Conservation (phyloP, 2,113 vertebrate species). For the Phycodurus eques region DNA sequence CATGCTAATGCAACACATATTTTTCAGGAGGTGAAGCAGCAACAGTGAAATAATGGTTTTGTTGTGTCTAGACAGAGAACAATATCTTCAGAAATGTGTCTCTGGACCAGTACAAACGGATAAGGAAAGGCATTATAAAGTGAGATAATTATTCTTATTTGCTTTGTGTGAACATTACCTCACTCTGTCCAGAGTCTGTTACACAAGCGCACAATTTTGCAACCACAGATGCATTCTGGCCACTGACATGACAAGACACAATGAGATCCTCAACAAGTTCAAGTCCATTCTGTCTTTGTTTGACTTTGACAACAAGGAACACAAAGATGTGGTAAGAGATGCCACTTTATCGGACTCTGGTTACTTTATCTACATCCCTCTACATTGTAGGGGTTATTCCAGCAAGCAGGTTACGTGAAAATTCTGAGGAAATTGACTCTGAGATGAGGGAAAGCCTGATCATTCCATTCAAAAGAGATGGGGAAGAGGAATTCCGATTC, state of each 20-base stretch:
- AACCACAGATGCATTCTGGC: conserved; percentile 74
- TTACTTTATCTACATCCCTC: background rate
- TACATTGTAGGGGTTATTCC: too few species aligned
- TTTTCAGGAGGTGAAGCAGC: background rate
- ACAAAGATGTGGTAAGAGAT: conserved; percentile 72
- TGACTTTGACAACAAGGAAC: conserved; percentile 77
- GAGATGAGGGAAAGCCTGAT: too few species aligned
- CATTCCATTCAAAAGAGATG: too few species aligned
- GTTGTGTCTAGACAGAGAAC: conserved; percentile 62
- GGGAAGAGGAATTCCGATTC: too few species aligned
- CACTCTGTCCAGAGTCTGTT: background rate
- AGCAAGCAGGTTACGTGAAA: too few species aligned
- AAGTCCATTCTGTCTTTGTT: conserved; percentile 70
- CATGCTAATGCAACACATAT: background rate
- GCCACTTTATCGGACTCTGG: background rate
- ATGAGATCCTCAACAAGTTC: conserved; percentile 77
- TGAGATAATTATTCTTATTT: conserved; percentile 31
- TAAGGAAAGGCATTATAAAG: conserved; percentile 79
- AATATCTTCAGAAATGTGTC: conserved; percentile 80
- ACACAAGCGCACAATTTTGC: background rate
- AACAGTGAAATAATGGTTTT: background rate
- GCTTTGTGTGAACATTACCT: background rate
- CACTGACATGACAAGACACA: conserved; percentile 77
- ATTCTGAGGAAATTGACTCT: too few species aligned
- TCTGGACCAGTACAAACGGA: conserved; percentile 75